Conservation (phyloP, 2,888 invertebrate species). For the Dasypolia templi region DNA sequence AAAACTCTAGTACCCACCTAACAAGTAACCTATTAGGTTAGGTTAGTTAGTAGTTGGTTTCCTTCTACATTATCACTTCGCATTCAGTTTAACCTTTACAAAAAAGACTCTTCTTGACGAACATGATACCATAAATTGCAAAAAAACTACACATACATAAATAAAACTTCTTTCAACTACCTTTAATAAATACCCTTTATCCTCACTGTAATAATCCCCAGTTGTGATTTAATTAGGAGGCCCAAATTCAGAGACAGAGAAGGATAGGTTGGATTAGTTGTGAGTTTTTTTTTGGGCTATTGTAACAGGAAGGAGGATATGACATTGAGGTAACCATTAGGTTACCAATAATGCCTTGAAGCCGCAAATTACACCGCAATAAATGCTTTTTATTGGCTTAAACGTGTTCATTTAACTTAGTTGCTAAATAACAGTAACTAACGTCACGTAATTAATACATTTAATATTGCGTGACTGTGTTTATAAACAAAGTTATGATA, state of each 20-base stretch:
- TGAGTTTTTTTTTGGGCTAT: neutral
- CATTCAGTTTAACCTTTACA: neutral
- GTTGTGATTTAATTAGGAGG: neutral
- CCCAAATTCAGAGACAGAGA: neutral
- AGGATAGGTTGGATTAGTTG: neutral
- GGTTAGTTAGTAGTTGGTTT: too few relatives aligned
- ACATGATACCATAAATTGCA: too few relatives aligned
- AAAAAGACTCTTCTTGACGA: too few relatives aligned
- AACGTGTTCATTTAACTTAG: constrained; percentile 27
- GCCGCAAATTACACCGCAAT: neutral
- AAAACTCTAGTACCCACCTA: neutral
- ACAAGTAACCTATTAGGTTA: neutral
- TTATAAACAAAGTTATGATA: constrained; percentile 25
- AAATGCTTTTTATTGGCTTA: constrained; percentile 2
- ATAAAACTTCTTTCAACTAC: neutral
- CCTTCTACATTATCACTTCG: neutral
- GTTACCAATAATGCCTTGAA: neutral
- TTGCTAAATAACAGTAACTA: constrained; percentile 19
- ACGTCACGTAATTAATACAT: neutral
- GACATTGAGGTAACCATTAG: neutral
- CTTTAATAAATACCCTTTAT: neutral
- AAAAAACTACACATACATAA: too few relatives aligned
- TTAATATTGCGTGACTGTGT: constrained; percentile 22
- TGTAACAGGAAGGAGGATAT: constrained; percentile 1
- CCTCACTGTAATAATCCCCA: neutral